Conservation (phyloP, 37 sponge, comb jelly and placozoan species). For the Crambe crambe region DNA sequence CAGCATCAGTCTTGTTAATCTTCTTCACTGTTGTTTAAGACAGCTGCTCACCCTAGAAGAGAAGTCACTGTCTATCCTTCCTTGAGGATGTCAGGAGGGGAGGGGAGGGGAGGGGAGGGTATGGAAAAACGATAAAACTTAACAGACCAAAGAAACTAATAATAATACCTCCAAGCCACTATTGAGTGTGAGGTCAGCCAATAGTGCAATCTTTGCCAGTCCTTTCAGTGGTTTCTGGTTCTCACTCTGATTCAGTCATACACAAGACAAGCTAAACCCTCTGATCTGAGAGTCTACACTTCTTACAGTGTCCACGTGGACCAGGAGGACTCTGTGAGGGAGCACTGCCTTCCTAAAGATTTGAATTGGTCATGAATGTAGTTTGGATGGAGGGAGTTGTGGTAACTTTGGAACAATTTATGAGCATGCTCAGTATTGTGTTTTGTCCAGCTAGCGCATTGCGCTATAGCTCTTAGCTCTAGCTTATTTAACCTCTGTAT, state of each 20-base stretch:
- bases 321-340: constrained; percentile 80
- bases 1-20: constrained; percentile 89
- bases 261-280: too few species aligned
- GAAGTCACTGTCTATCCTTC: constrained; percentile 87
- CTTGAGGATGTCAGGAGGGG: constrained; percentile 84
- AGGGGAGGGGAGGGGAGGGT: too few species aligned
- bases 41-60: constrained; percentile 58
- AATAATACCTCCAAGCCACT: constrained; percentile 83
- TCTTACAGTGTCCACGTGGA: constrained; percentile 84
- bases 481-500: too few species aligned
- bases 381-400: constrained; percentile 87
- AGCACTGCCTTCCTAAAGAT: constrained; percentile 79
- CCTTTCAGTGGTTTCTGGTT: constrained; percentile 71
- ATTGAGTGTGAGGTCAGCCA: constrained; percentile 85
- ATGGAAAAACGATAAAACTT: too few species aligned
- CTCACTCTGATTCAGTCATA: constrained; percentile 59
- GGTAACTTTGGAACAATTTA: too few species aligned
- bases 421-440: too few species aligned
- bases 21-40: constrained; percentile 76
- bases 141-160: not conserved
- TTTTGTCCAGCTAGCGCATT: too few species aligned
- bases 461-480: too few species aligned
- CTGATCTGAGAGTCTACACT: not conserved
- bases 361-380: constrained; percentile 88
- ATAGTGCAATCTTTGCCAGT: constrained; percentile 75